Evolutionary conservation across 1,140 invertebrate species (phyloP).

Genomic region (Penaeus indicus): DNA sequence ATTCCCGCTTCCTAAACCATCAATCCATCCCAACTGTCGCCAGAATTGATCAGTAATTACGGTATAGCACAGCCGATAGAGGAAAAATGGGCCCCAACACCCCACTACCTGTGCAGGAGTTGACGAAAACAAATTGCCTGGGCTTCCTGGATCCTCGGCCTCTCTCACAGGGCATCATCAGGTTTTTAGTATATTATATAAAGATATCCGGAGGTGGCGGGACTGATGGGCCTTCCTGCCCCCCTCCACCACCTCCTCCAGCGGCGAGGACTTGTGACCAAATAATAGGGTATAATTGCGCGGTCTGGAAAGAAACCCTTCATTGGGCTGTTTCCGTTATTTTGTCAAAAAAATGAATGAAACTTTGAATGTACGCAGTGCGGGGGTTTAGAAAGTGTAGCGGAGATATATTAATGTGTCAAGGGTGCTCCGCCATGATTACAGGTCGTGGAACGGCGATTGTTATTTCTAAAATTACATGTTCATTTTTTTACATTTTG

Average conservation of each 20-base stretch:
- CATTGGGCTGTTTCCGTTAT: conserved; percentile 25
- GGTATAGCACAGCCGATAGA: conserved; percentile 10
- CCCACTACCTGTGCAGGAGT: background rate
- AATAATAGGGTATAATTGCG: conserved; percentile 33
- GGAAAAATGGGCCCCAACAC: background rate
- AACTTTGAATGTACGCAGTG: no score
- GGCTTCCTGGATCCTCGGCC: background rate
- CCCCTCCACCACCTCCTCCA: no score
- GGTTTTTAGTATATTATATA: no score
- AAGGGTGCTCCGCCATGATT: no score
- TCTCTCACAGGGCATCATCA: background rate
- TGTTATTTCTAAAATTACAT: no score
- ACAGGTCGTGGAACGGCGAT: no score
- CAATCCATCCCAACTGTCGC: conserved; percentile 4
- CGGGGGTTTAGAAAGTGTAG: no score
- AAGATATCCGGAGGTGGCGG: no score
- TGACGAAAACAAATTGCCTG: conserved; percentile 20
- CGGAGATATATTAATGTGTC: no score
- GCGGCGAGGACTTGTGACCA: background rate
- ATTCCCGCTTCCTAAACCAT: background rate
- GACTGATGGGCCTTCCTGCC: no score
- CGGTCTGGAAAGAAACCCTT: conserved; percentile 22
- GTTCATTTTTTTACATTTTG: no score
- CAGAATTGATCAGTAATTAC: conserved; percentile 19
- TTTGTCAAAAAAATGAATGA: background rate